These are phyloP conservation scores for Leptodactylus fuscus DNA, from an alignment of 2,113 vertebrate genomes.

Conservation along the genomic window DNA sequence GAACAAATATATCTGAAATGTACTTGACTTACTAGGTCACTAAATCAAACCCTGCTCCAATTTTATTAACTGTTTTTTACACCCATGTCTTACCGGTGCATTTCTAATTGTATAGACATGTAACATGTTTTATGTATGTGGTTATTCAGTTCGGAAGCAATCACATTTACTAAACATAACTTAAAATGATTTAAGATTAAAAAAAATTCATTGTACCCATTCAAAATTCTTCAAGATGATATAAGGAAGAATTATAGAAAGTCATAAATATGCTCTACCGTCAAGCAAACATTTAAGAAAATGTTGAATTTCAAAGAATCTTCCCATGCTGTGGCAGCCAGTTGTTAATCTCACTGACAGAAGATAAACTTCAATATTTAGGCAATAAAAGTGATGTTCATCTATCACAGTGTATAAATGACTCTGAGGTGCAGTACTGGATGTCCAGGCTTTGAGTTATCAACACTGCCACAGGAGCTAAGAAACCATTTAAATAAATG, in stretches of 20 bases:
- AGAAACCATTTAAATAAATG: slow-evolving; percentile 73
- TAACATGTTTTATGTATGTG: no score
- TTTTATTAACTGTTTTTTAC: no score
- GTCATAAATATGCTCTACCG: neutral
- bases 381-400: slow-evolving; percentile 73
- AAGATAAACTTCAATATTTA: slow-evolving; percentile 73
- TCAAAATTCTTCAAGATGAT: neutral
- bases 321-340: slow-evolving; percentile 67
- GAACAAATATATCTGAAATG: no score
- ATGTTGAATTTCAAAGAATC: slow-evolving; percentile 47
- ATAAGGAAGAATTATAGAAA: neutral
- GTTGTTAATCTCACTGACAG: slow-evolving; percentile 75
- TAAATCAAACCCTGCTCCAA: no score
- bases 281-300: slow-evolving; percentile 58
- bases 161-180: neutral
- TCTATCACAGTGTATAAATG: slow-evolving; percentile 73
- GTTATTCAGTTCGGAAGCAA: no score
- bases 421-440: slow-evolving; percentile 72
- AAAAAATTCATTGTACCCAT: neutral
- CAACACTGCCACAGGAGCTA: slow-evolving; percentile 71
- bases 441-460: slow-evolving; percentile 75
- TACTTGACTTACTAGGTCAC: no score
- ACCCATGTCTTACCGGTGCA: no score
- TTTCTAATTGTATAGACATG: no score
- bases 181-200: neutral